phyloP scores from a whole-genome alignment of 1,140 invertebrate species.

The Amyelois transitella region DNA sequence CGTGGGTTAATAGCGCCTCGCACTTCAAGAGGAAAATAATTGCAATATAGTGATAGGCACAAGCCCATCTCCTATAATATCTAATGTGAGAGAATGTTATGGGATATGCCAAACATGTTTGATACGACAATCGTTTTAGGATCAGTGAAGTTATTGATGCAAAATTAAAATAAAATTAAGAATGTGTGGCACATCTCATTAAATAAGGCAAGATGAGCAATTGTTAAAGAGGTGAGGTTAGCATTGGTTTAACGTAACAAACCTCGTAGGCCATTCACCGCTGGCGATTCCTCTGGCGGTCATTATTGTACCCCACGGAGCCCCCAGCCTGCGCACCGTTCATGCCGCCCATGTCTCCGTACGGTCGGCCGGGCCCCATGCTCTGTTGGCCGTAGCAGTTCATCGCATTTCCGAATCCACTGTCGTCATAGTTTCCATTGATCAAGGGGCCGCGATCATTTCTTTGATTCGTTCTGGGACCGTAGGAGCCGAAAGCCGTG shows the following conservation, averaged over 20 bases:
- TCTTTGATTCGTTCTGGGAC: constrained; percentile 44
- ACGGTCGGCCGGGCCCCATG: constrained; percentile 52
- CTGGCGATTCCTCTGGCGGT: constrained; percentile 70
- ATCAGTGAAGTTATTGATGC: too few species aligned
- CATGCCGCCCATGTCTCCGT: constrained; percentile 29
- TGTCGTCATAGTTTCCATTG: constrained; percentile 29
- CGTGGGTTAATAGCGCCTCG: too few species aligned
- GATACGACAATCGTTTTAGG: too few species aligned
- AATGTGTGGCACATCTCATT: constrained; percentile 9
- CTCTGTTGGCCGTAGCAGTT: constrained; percentile 52
- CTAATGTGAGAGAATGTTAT: too few species aligned
- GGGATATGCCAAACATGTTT: constrained; percentile 33
- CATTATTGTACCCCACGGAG: constrained; percentile 68
- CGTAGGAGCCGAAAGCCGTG: constrained; percentile 63
- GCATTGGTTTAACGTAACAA: constrained; percentile 69
- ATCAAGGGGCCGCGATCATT: constrained; percentile 24
- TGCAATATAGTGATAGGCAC: too few species aligned
- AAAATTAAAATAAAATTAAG: background rate
- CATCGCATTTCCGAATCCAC: constrained; percentile 26
- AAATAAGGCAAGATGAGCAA: constrained; percentile 14
- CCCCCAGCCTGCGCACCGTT: constrained; percentile 54
- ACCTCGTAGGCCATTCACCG: constrained; percentile 62
- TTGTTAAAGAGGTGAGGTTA: constrained; percentile 50
- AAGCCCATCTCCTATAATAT: too few species aligned
- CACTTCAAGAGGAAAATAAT: too few species aligned